Conservation (phyloP, 2,113 vertebrate genomes). For the Raja brachyura region DNA sequence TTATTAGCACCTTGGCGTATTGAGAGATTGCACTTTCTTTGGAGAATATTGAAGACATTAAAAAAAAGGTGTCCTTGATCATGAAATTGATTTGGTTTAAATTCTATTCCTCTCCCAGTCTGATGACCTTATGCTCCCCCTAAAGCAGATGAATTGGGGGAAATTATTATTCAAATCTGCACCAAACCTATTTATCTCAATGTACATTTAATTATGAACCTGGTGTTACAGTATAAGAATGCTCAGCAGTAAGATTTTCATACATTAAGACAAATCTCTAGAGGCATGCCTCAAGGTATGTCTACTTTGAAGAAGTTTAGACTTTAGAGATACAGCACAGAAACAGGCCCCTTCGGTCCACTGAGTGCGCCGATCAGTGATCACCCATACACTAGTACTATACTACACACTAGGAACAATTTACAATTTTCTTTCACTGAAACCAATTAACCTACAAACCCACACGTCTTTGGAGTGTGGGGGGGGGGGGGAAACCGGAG, state of each 20-base stretch:
- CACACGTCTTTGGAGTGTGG: too few species aligned
- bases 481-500: too few species aligned
- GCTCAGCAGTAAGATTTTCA: background rate
- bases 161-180: slow-evolving; percentile 11
- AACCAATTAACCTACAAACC: too few species aligned
- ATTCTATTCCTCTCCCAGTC: background rate
- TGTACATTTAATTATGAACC: background rate
- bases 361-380: too few species aligned
- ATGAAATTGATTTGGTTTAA: slow-evolving; percentile 1
- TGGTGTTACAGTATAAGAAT: background rate
- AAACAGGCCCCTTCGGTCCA: too few species aligned
- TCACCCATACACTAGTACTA: too few species aligned
- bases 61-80: slow-evolving; percentile 8
- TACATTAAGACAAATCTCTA: background rate
- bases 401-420: too few species aligned
- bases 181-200: background rate
- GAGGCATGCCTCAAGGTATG: too few species aligned
- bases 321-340: too few species aligned
- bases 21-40: background rate
- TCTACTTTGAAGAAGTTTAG: too few species aligned
- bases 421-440: too few species aligned
- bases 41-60: background rate
- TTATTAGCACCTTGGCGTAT: background rate
- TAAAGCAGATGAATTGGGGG: background rate
- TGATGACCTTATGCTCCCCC: background rate